Evolutionary conservation across 2,888 invertebrate genomes (phyloP), one percentile per base, ranked within the genome.

Genomic region (Lasioglossum lativentre): DNA sequence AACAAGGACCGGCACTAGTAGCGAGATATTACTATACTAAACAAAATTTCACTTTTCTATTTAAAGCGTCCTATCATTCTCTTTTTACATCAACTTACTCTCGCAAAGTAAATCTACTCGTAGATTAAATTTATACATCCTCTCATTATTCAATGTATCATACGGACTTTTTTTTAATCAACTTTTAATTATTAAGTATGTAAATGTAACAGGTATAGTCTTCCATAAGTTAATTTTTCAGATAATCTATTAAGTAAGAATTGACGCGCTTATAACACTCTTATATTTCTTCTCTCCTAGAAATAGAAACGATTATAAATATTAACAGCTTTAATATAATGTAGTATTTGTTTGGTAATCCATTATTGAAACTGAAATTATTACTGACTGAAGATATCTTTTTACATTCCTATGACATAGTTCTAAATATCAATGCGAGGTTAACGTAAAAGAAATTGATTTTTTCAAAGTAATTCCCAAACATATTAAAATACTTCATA

Each of bases 211-310:
- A 75, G 80, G 72, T 78, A 80, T 89, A 90, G 91, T 92, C 34
- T 38, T 38, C 68, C 42, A 89, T 87, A 89, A 87, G 75, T 89
- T 93, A 68, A 82, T 90, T 90, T 91, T 94, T 92, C 92, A 93
- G 92, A 92, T 91, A 85, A 87, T 88, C 81, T 78, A 66, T 90
- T 92, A 93, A 94, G 93, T 93, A 93, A 90, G 92, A 93, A 94
- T 93, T 94, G 93, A 93, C 92, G 76, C 72, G 71, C 47, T 75
- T 63, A 70, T 73, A 63, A 75, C 68, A 76, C 30, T 68, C 70
- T 14, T 82, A 52, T 52, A 63, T 79, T 75, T 68, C 45, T 76
- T 78, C 74, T 78, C 42, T 63, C 47, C 66, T 80, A 70, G 66
- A 30, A 59, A 80, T 73, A 45, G 23, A 75, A 63, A 16, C 75